These are phyloP conservation scores for Drosophila sturtevanti DNA, from an alignment of 1,140 invertebrate genomes.

Conservation along the genomic window DNA sequence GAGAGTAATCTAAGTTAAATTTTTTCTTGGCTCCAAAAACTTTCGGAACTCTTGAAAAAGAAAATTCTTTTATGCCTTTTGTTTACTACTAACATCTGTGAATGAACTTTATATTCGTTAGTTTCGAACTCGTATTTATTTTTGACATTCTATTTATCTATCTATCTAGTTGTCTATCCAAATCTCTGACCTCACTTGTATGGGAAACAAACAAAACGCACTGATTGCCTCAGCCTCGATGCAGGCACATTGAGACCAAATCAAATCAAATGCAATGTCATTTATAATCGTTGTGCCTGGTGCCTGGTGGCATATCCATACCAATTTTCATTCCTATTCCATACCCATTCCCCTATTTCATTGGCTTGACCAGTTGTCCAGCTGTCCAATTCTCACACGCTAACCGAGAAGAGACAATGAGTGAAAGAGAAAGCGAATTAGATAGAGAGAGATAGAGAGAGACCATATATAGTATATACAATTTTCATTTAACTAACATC, in stretches of 20 bases:
- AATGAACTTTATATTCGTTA: too few relatives aligned
- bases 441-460: conserved; percentile 9
- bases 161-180: too few relatives aligned
- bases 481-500: conserved; percentile 61
- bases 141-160: not conserved
- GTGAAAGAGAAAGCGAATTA: conserved; percentile 3
- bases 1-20: too few relatives aligned
- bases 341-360: not conserved
- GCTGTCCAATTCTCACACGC: conserved; percentile 54
- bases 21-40: too few relatives aligned
- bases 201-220: conserved; percentile 26
- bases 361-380: conserved; percentile 49
- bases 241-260: conserved; percentile 63
- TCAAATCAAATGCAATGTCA: conserved; percentile 70
- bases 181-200: conserved; percentile 37
- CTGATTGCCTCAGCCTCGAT: conserved; percentile 50
- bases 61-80: too few relatives aligned
- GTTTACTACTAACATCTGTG: too few relatives aligned
- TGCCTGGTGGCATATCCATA: conserved; percentile 22
- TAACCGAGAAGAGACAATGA: conserved; percentile 17
- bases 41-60: too few relatives aligned
- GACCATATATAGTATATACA: conserved; percentile 37
- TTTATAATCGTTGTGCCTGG: conserved; percentile 73
- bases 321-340: not conserved
- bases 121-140: too few relatives aligned